Conservation (phyloP, 2,113 vertebrate species). For the Acanthochromis polyacanthus region DNA sequence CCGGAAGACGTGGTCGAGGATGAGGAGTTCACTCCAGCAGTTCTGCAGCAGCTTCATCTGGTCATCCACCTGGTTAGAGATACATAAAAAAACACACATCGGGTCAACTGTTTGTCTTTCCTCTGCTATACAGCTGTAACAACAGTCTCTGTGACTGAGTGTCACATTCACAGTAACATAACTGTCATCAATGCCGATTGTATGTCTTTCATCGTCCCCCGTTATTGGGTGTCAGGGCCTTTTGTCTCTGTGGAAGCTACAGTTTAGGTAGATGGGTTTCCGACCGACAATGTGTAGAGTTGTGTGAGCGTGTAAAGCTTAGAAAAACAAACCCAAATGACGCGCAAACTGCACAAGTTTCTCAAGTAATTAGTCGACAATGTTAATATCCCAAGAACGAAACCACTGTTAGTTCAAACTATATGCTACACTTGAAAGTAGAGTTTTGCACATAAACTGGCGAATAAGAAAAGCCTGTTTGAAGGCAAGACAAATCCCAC, state of each 20-base stretch:
- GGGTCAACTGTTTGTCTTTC: slow-evolving; percentile 14
- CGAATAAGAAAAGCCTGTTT: no score
- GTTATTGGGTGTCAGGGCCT: background rate
- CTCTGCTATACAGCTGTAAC: slow-evolving; percentile 12
- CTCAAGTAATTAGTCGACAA: background rate
- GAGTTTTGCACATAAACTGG: no score
- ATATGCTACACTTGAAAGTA: no score
- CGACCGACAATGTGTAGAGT: background rate
- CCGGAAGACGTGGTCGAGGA: slow-evolving; percentile 97
- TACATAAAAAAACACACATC: background rate
- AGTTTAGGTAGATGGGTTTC: background rate
- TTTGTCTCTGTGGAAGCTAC: background rate
- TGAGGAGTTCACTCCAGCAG: slow-evolving; percentile 98
- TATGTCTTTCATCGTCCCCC: slow-evolving; percentile 16
- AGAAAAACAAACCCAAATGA: background rate
- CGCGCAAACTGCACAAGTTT: background rate
- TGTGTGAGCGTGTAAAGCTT: background rate
- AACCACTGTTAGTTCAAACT: background rate
- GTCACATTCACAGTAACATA: background rate
- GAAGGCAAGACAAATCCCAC: no score
- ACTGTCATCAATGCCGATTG: slow-evolving; percentile 19
- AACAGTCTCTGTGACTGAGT: slow-evolving; percentile 14
- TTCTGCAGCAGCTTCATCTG: slow-evolving; percentile 99
- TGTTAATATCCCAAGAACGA: background rate
- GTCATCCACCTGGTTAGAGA: slow-evolving; percentile 92